Evolutionary conservation across 2,113 vertebrate genomes (phyloP).

Genomic region (Burhinus oedicnemus): DNA sequence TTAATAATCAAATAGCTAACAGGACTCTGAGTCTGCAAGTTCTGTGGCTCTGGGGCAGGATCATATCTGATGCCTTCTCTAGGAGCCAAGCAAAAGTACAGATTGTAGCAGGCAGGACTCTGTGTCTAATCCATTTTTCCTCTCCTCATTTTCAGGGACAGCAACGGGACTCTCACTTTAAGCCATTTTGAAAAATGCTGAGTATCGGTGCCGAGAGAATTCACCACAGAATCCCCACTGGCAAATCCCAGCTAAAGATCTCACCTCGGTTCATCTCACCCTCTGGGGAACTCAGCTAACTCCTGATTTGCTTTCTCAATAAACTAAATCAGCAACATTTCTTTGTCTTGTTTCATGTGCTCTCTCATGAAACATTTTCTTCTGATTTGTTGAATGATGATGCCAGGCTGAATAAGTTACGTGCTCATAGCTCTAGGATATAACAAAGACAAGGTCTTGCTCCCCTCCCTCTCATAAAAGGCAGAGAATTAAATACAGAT

Average conservation of each 20-base stretch:
- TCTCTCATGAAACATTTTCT: slow-evolving; percentile 14
- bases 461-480: slow-evolving; percentile 21
- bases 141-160: slow-evolving; percentile 11
- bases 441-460: not conserved
- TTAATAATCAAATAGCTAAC: not conserved
- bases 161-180: slow-evolving; percentile 57
- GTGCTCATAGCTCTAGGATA: not conserved
- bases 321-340: slow-evolving; percentile 63
- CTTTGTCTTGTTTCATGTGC: not conserved
- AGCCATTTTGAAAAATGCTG: slow-evolving; percentile 54
- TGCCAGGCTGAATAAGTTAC: not conserved
- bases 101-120: not conserved
- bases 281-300: slow-evolving; percentile 26
- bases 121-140: not conserved
- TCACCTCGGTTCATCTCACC: slow-evolving; percentile 30
- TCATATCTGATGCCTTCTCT: not conserved
- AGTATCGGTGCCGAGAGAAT: slow-evolving; percentile 1
- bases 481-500: slow-evolving; percentile 31
- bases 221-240: slow-evolving; percentile 12
- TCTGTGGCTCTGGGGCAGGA: not conserved
- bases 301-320: slow-evolving; percentile 53
- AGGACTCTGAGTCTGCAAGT: not conserved
- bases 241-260: slow-evolving; percentile 26
- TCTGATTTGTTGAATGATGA: slow-evolving; percentile 6
- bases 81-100: not conserved